Percentiles rank a stretch among this genome's conserved stretches.
Conservation (phyloP, 2,797 vertebrate species). For the Tachyglossus aculeatus region DNA sequence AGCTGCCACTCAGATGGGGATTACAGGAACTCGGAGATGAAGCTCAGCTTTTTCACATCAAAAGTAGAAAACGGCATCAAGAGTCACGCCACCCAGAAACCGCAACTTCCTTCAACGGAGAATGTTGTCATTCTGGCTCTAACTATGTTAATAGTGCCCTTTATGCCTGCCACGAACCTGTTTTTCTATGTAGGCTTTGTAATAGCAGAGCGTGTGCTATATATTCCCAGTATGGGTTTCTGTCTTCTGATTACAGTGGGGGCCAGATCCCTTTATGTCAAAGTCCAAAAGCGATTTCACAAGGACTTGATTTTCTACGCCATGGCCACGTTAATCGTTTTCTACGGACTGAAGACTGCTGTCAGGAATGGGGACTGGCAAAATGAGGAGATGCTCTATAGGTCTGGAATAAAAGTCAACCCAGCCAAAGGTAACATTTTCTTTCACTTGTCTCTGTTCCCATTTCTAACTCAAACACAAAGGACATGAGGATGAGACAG, state of each 20-base stretch:
- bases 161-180: conserved; percentile 95
- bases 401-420: conserved; percentile 98
- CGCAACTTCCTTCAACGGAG: conserved; percentile 88
- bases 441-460: conserved; percentile 20
- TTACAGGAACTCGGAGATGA: conserved; percentile 75
- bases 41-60: conserved; percentile 70
- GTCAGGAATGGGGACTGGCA: conserved; percentile 96
- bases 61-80: conserved; percentile 88
- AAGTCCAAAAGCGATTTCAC: conserved; percentile 81
- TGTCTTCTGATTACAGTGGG: conserved; percentile 94
- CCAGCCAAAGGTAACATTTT: conserved; percentile 93
- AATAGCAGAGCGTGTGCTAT: conserved; percentile 96
- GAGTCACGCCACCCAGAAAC: conserved; percentile 76
- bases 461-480: not conserved
- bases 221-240: conserved; percentile 99
- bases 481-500: not conserved
- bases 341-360: conserved; percentile 91
- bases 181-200: conserved; percentile 99
- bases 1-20: conserved; percentile 83
- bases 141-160: conserved; percentile 91
- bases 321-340: conserved; percentile 84
- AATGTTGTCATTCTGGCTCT: conserved; percentile 91
- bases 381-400: conserved; percentile 99
- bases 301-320: conserved; percentile 87
- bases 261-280: conserved; percentile 87